Evolutionary conservation across 2,888 invertebrate genomes (phyloP).

Genomic region (Caradrina clavipalpis): DNA sequence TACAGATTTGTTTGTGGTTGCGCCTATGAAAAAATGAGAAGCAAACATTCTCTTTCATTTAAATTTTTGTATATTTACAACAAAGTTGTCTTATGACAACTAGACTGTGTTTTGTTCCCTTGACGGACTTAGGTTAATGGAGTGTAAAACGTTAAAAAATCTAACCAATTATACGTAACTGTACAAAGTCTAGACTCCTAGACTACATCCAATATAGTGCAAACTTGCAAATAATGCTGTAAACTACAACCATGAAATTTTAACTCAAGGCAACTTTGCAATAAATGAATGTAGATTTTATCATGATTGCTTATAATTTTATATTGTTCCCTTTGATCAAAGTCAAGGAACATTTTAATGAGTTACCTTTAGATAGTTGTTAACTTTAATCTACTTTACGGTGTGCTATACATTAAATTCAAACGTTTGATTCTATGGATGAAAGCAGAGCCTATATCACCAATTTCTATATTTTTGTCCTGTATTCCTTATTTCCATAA

Average conservation of each 20-base stretch:
- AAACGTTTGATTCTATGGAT: background rate
- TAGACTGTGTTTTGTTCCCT: background rate
- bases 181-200: constrained; percentile 38
- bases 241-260: constrained; percentile 57
- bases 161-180: constrained; percentile 22
- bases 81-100: background rate
- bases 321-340: constrained; percentile 47
- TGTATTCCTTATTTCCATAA: constrained; percentile 6
- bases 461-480: background rate
- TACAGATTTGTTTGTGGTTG: constrained; percentile 25
- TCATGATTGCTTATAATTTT: constrained; percentile 59
- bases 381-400: background rate
- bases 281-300: constrained; percentile 65
- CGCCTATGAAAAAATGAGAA: background rate
- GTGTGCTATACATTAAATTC: background rate
- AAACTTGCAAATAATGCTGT: constrained; percentile 55
- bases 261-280: constrained; percentile 51
- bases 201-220: constrained; percentile 36
- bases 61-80: background rate
- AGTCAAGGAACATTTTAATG: constrained; percentile 30
- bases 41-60: constrained; percentile 1
- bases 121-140: background rate
- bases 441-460: background rate
- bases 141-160: constrained; percentile 22
- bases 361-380: constrained; percentile 17